These are phyloP conservation scores for Sinonovacula constricta DNA, from an alignment of 1,140 invertebrate genomes.

Conservation along the genomic window DNA sequence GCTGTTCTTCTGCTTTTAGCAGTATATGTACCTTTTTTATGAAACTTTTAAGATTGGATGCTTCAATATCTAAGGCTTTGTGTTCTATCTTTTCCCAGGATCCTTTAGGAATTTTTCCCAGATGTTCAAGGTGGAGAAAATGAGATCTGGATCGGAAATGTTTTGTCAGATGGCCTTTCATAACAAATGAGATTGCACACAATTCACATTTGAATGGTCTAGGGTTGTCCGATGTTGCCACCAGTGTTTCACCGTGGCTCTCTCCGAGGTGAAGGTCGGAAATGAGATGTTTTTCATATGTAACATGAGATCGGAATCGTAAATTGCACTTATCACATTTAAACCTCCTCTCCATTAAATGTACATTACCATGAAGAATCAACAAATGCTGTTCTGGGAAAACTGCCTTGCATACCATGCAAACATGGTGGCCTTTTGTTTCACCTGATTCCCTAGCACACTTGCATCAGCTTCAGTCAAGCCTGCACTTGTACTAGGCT, in stretches of 20 bases:
- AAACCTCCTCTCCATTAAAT: slow-evolving; percentile 95
- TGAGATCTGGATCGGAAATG: slow-evolving; percentile 98
- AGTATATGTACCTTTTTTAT: slow-evolving; percentile 82
- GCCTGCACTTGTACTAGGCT: slow-evolving; percentile 26
- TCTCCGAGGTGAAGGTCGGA: slow-evolving; percentile 93
- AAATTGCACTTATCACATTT: slow-evolving; percentile 82
- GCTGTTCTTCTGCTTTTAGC: background rate
- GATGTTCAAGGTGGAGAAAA: slow-evolving; percentile 95
- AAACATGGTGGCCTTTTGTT: no score
- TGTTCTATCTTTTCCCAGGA: slow-evolving; percentile 96
- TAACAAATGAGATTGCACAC: slow-evolving; percentile 97
- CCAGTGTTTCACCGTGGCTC: background rate
- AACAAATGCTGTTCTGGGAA: slow-evolving; percentile 95
- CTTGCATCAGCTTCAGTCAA: background rate
- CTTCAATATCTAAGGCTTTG: slow-evolving; percentile 88
- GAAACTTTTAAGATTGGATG: slow-evolving; percentile 94
- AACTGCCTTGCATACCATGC: slow-evolving; percentile 92
- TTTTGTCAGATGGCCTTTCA: slow-evolving; percentile 97
- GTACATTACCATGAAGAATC: slow-evolving; percentile 95
- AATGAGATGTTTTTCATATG: slow-evolving; percentile 81
- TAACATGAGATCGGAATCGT: slow-evolving; percentile 42
- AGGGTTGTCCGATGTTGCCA: slow-evolving; percentile 88
- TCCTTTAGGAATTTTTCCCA: slow-evolving; percentile 96
- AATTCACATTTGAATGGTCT: slow-evolving; percentile 90
- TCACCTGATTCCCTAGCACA: background rate